A percentile compares a stretch with the other conserved stretches of the same genome.
Evolutionary conservation across 2,797 vertebrate species (phyloP).

Genomic region (Orientallactaga sibirica): DNA sequence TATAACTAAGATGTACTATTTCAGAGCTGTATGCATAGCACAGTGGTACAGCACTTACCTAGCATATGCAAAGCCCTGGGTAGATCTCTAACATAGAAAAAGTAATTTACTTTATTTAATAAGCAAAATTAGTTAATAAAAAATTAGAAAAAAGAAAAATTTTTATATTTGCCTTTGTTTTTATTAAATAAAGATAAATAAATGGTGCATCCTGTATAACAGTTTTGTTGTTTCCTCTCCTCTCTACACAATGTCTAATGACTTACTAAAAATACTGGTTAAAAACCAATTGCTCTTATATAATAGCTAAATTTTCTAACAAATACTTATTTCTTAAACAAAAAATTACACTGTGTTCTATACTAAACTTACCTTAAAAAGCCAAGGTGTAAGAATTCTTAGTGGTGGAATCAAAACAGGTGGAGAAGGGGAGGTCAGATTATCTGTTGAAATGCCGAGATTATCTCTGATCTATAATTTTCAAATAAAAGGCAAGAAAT

Average conservation of each 20-base stretch:
- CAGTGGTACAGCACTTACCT: background rate
- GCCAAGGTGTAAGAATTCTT: slow-evolving; percentile 98
- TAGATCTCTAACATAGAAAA: background rate
- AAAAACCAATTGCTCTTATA: slow-evolving; percentile 44
- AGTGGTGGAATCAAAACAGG: slow-evolving; percentile 97
- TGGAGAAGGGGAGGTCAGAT: slow-evolving; percentile 96
- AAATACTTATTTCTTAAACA: slow-evolving; percentile 49
- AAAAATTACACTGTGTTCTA: slow-evolving; percentile 50
- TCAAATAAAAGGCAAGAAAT: slow-evolving; percentile 78
- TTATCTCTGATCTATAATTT: slow-evolving; percentile 97
- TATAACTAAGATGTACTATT: slow-evolving; percentile 5
- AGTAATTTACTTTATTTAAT: no score
- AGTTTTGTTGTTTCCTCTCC: slow-evolving; percentile 18
- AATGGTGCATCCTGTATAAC: slow-evolving; percentile 20
- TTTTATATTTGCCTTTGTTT: slow-evolving; percentile 15
- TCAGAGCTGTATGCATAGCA: background rate
- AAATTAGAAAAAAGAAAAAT: background rate
- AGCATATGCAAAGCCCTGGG: background rate
- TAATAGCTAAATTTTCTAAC: slow-evolving; percentile 23
- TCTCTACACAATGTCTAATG: background rate
- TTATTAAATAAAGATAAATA: slow-evolving; percentile 47
- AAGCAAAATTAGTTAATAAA: no score
- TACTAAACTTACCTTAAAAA: slow-evolving; percentile 94
- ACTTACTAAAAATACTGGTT: slow-evolving; percentile 51
- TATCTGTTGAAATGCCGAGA: slow-evolving; percentile 98